These are phyloP conservation scores for Dione juno DNA, from an alignment of 2,888 invertebrate genomes.

Conservation along the genomic window DNA sequence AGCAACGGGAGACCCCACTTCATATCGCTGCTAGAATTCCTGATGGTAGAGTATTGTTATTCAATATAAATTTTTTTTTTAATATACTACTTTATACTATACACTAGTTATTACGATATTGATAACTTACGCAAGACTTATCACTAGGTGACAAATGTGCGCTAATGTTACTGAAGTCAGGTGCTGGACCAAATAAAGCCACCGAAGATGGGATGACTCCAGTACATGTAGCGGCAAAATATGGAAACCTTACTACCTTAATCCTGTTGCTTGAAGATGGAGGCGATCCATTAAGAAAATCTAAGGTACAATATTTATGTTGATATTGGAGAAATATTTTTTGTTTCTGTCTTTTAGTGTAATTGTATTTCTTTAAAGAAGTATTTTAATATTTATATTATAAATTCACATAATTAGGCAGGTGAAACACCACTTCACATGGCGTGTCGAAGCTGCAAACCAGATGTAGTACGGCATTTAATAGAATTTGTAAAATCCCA, in stretches of 20 bases:
- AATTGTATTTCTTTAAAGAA: background rate
- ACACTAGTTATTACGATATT: background rate
- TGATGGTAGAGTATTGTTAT: slow-evolving; percentile 71
- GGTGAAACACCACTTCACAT: slow-evolving; percentile 98
- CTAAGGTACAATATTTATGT: slow-evolving; percentile 86
- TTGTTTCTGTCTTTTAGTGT: background rate
- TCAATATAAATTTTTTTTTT: background rate
- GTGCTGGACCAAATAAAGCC: slow-evolving; percentile 97
- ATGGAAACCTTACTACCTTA: slow-evolving; percentile 94
- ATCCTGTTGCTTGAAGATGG: slow-evolving; percentile 95
- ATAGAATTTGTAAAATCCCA: slow-evolving; percentile 91
- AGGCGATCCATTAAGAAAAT: slow-evolving; percentile 95
- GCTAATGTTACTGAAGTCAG: slow-evolving; percentile 98
- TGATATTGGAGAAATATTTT: too few species aligned
- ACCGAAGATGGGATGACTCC: slow-evolving; percentile 99
- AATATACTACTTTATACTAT: background rate
- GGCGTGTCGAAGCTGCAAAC: slow-evolving; percentile 93
- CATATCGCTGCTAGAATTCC: slow-evolving; percentile 98
- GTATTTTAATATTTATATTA: background rate
- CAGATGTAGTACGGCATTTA: slow-evolving; percentile 93
- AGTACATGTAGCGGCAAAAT: slow-evolving; percentile 96
- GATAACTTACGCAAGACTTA: too few species aligned
- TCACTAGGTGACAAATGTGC: slow-evolving; percentile 91
- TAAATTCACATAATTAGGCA: slow-evolving; percentile 77
- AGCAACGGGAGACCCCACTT: slow-evolving; percentile 95